A percentile compares a stretch with the other conserved stretches of the same genome.
Evolutionary conservation across 2,113 vertebrate species (phyloP).

Genomic region (Laterallus jamaicensis): DNA sequence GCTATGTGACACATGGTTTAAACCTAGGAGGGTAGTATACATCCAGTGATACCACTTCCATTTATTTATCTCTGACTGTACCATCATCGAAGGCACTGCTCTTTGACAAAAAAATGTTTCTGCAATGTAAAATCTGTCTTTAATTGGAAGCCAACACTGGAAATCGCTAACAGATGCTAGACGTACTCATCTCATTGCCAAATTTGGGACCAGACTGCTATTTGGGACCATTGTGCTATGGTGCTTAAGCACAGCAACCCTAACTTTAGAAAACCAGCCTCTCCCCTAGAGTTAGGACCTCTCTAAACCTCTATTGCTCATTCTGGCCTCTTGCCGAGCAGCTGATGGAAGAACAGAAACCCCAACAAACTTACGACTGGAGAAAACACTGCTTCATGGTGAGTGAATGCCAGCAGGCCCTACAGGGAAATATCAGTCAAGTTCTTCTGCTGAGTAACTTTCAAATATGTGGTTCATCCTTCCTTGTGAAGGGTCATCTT

Average conservation of each 20-base stretch:
- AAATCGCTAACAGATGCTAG: not conserved
- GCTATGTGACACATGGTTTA: not conserved
- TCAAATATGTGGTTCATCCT: not conserved
- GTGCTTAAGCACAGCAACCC: not conserved
- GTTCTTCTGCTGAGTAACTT: not conserved
- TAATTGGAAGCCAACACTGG: not conserved
- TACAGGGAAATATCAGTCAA: not conserved
- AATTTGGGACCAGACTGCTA: not conserved
- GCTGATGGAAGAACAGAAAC: not conserved
- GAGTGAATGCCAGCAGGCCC: not conserved
- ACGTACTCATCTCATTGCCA: not conserved
- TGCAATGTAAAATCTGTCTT: not conserved
- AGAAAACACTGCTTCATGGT: slow-evolving; percentile 21
- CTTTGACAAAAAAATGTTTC: not conserved
- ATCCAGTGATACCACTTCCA: not conserved
- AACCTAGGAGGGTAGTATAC: not conserved
- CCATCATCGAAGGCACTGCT: not conserved
- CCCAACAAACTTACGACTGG: not conserved
- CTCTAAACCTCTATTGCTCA: not conserved
- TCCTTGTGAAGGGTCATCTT: not conserved
- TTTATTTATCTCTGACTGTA: not conserved
- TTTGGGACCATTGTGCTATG: too few species aligned
- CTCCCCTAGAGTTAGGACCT: not conserved
- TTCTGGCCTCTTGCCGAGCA: not conserved
- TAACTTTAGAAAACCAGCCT: not conserved